Conservation (phyloP, 1,140 invertebrate species). For the Saccostrea echinata region DNA sequence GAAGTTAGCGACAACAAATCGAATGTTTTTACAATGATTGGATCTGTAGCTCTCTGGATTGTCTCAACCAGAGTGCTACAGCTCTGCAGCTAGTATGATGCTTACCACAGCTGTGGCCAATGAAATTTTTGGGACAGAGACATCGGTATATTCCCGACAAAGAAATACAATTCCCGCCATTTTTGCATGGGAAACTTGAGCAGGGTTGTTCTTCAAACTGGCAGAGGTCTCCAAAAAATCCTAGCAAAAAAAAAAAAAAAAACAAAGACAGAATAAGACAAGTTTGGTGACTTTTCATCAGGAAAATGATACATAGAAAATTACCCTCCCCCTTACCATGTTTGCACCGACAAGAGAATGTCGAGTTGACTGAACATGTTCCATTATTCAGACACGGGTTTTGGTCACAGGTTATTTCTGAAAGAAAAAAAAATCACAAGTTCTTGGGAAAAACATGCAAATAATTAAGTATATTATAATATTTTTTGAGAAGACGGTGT, state of each 20-base stretch:
- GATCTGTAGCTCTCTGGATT: too few relatives aligned
- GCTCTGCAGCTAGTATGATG: too few relatives aligned
- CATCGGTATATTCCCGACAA: neutral
- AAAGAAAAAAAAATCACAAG: neutral
- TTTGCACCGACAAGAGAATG: neutral
- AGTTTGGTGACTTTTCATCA: neutral
- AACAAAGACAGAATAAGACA: neutral
- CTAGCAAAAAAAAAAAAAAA: neutral
- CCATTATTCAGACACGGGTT: neutral
- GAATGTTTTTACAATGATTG: too few relatives aligned
- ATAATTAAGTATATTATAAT: too few relatives aligned
- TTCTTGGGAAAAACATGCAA: neutral
- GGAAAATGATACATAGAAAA: neutral
- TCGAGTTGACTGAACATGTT: neutral
- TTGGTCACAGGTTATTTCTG: neutral
- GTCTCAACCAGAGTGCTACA: too few relatives aligned
- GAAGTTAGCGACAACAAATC: too few relatives aligned
- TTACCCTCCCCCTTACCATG: neutral
- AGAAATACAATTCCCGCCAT: neutral
- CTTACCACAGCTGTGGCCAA: neutral
- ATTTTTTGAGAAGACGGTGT: too few relatives aligned
- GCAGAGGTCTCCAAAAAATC: neutral
- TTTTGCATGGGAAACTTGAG: neutral
- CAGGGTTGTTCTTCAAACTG: constrained; percentile 24
- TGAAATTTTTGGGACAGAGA: neutral